Evolutionary conservation across 2,888 invertebrate genomes (phyloP).

Genomic region (Physocephala rufipes): DNA sequence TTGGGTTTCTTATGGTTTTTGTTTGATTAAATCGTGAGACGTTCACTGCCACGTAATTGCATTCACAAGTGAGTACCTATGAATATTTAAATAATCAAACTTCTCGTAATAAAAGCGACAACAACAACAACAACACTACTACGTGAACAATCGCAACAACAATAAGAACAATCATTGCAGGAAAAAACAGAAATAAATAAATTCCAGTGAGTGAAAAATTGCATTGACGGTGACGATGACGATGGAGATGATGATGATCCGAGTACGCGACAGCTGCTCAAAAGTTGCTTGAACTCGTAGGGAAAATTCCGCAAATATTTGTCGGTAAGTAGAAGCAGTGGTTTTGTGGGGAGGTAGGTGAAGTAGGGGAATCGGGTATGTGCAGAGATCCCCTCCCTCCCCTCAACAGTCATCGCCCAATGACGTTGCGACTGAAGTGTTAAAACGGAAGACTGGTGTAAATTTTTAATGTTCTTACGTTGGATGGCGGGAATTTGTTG

Average conservation of each 20-base stretch:
- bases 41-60: slow-evolving; percentile 50
- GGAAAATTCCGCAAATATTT: slow-evolving; percentile 16
- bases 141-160: background rate
- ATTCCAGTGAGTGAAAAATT: background rate
- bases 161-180: background rate
- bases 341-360: background rate
- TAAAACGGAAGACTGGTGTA: background rate
- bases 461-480: no score
- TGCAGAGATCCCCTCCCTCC: no score
- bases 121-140: background rate
- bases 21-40: slow-evolving; percentile 58
- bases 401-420: no score
- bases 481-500: background rate
- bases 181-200: background rate
- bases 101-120: background rate
- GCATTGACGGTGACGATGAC: background rate
- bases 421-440: slow-evolving; percentile 1
- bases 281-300: slow-evolving; percentile 24
- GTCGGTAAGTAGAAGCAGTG: no score
- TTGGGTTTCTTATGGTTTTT: slow-evolving; percentile 51
- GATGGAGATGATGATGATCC: slow-evolving; percentile 8
- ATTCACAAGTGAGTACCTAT: background rate
- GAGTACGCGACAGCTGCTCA: background rate
- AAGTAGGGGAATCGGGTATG: no score
- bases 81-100: slow-evolving; percentile 21